Base-by-base conservation (phyloP, 92 coral and sea anemone genomes). In the Pocillopora meandrina region DNA sequence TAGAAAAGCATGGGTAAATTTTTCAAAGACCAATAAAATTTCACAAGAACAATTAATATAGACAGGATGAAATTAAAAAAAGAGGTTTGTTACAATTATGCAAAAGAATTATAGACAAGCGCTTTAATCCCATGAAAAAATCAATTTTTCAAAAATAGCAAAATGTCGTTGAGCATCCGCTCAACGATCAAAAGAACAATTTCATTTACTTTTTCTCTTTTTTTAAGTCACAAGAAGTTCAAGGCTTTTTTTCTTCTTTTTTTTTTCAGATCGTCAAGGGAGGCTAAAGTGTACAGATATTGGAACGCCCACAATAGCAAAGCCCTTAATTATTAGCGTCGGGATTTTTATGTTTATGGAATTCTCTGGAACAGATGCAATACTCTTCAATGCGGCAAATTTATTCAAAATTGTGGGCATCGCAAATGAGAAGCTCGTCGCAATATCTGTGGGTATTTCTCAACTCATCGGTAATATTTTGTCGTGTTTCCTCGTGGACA, bases 301-400 rank as follows among this genome's bases (percentile, higher is more conserved):
- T 56, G 12, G 68, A 19, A 67, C 85, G 1, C 80, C 86, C 0
- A 74, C 87, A 8, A 82, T 96, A 34, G 84, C 86, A 12, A 93
- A 89, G 60, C 99, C 99, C 0, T 86, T 96, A 42, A 75, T 91
- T 14, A 80, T 96, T 56, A 88, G 92, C 72, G 10, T 91, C 1
- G 90, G 90, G 17, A 70, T 89, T 9, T 87, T 92, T 93, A 56
- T 94, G 65, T 91, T 96, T 84, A 98, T 92, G 84, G 98, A 96
- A 76, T 92, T 95, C 68, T 69, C 90, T 77, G 98, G 97, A 23
- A 59, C 91, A 26, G 92, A 94, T 77, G 91, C 96, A 20, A 92
- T 96, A 18, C 71, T 94, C 11, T 86, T 88, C 59, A 94, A 96
- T 83, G 90, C 90, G 55, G 95, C 96, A 11, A 16, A 72, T 18